Evolutionary conservation across 1,140 invertebrate species (phyloP).

Genomic region (Globodera rostochiensis): DNA sequence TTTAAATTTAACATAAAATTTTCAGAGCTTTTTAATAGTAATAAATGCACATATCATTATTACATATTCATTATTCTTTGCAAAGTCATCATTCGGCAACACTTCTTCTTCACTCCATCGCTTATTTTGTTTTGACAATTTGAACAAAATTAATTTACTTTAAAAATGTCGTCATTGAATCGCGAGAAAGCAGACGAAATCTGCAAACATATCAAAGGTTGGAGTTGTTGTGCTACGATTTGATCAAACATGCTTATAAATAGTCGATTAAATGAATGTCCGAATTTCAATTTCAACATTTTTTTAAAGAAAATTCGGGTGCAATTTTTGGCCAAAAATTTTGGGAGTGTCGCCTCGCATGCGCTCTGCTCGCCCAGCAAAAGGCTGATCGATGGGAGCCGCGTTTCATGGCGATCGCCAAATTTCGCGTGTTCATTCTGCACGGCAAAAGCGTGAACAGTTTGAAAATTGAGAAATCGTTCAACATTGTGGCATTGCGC

Average conservation of each 20-base stretch:
- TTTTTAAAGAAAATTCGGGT: constrained; percentile 55
- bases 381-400: constrained; percentile 61
- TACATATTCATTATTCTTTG: too few species aligned
- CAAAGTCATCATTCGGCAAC: too few species aligned
- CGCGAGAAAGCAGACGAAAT: constrained; percentile 52
- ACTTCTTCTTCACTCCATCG: too few species aligned
- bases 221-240: constrained; percentile 2
- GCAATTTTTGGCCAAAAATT: constrained; percentile 62
- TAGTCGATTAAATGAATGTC: not conserved
- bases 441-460: constrained; percentile 51
- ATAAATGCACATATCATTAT: too few species aligned
- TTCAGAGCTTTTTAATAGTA: too few species aligned
- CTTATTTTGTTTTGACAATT: too few species aligned
- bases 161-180: constrained; percentile 54
- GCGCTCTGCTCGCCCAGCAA: constrained; percentile 43
- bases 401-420: constrained; percentile 58
- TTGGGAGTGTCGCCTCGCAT: constrained; percentile 55
- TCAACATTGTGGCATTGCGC: constrained; percentile 57
- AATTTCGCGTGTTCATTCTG: constrained; percentile 61
- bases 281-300: constrained; percentile 15
- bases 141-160: not conserved
- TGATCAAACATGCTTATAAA: too few species aligned
- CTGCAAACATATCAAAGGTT: constrained; percentile 55
- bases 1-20: too few species aligned
- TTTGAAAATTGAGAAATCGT: constrained; percentile 59